Percentiles rank a stretch among this genome's conserved stretches.
Evolutionary conservation across 2,797 vertebrate species (phyloP).

Genomic region (Labroides dimidiatus): DNA sequence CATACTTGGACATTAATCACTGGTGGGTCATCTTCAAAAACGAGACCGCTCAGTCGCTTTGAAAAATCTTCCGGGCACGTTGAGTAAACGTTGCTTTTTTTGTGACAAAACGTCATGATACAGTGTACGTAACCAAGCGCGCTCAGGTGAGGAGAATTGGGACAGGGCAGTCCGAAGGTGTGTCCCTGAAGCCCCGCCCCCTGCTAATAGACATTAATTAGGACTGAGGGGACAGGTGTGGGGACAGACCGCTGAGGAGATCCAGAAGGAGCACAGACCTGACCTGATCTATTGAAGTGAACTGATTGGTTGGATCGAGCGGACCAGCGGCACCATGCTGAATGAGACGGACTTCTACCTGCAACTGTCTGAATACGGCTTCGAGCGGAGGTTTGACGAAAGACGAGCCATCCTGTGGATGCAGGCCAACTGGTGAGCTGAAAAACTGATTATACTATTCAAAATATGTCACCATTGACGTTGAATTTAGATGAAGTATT

Average conservation of each 20-base stretch:
- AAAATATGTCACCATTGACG: no score
- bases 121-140: no score
- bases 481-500: no score
- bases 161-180: slow-evolving; percentile 2
- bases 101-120: no score
- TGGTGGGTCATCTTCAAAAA: no score
- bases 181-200: slow-evolving; percentile 14
- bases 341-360: slow-evolving; percentile 3
- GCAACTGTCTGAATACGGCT: slow-evolving; percentile 72
- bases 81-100: no score
- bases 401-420: slow-evolving; percentile 77
- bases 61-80: no score
- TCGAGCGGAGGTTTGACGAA: slow-evolving; percentile 80
- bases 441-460: neutral
- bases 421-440: slow-evolving; percentile 84
- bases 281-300: fast-evolving
- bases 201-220: slow-evolving; percentile 9
- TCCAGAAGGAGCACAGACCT: neutral
- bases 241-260: neutral
- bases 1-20: no score
- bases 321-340: neutral
- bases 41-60: no score
- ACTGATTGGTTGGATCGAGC: no score
- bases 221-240: slow-evolving; percentile 3
- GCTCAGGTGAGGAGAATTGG: no score